Evolutionary conservation across 2,797 vertebrate species (phyloP), one percentile per base, ranked within the genome.

Genomic region (Chiloscyllium punctatum): DNA sequence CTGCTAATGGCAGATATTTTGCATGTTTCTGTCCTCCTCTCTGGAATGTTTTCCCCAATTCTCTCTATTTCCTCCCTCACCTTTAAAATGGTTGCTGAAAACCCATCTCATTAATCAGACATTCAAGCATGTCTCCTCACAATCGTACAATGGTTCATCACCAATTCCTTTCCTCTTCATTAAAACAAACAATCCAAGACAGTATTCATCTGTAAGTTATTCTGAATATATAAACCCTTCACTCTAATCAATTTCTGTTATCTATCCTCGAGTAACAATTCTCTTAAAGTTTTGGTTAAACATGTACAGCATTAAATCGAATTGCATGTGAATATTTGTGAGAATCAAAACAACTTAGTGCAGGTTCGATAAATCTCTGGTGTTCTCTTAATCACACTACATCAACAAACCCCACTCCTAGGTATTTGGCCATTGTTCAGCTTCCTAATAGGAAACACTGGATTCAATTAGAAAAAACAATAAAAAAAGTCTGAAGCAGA

Each of bases 391-490:
- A 94, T 69, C 21, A 27, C 42, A 77, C 53, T 8, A 95, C 27
- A 94, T 69, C 92, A 95, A 53, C 69, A 30, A 94, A 16, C 74
- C 25, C 30, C 15, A 77, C 27, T 53, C 16, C 92, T 94, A 42
- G n/a, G n/a, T 88, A 94, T 27, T 42, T 68, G 91, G 66, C 23
- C 48, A 72, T 94, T 53, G 30, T 15, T 94, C 69, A 74, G 27
- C 94, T 74, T 94, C 94, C 25, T 53, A 51, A 94, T 53, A 74
- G 37, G 71, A 94, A 72, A 94, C 69, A 74, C 42, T 94, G 94
- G 69, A 74, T 94, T 94, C 25, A 74, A 94, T 51, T 33, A 53
- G 68, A 51, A 71, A 42, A 94, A 94, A 11, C 51, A 16, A 9
- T 48, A 53, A 74, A 30, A 94, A 25, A 72, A 94, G 72, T 53